A percentile compares a stretch with the other conserved stretches of the same genome.
Conservation (phyloP, 2,113 vertebrate genomes). For the Hydropotes inermis region DNA sequence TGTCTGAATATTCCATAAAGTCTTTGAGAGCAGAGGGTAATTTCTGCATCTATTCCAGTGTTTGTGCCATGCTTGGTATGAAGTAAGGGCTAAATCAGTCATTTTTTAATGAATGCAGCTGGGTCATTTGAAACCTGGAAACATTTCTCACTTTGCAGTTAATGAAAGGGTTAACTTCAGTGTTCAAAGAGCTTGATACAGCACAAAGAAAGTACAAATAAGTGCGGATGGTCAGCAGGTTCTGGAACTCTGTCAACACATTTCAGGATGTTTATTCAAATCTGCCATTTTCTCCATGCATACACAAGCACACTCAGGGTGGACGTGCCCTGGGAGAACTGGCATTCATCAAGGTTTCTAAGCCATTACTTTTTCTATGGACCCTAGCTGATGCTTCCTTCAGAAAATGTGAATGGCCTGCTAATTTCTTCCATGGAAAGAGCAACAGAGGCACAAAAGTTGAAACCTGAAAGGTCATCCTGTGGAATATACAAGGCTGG, state of each 20-base stretch:
- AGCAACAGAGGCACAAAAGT: not conserved
- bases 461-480: not conserved
- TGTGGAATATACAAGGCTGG: not conserved
- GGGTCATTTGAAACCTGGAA: not conserved
- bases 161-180: not conserved
- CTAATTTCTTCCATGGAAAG: constrained; percentile 18
- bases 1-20: not conserved
- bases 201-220: not conserved
- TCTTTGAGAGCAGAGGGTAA: not conserved
- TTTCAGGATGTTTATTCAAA: constrained; percentile 40
- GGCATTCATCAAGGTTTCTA: constrained; percentile 46
- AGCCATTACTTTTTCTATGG: constrained; percentile 44
- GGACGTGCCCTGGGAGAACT: not conserved
- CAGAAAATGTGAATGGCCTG: constrained; percentile 49
- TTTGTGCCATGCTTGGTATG: not conserved
- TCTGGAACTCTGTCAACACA: not conserved
- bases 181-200: not conserved
- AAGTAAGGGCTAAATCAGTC: not conserved
- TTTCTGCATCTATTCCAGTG: not conserved
- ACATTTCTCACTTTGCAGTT: not conserved
- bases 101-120: not conserved
- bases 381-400: constrained; percentile 5
- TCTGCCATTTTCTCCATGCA: constrained; percentile 10
- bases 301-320: not conserved
- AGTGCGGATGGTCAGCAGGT: not conserved